Conservation (phyloP, 2,113 vertebrate genomes). For the Hucho hucho region DNA sequence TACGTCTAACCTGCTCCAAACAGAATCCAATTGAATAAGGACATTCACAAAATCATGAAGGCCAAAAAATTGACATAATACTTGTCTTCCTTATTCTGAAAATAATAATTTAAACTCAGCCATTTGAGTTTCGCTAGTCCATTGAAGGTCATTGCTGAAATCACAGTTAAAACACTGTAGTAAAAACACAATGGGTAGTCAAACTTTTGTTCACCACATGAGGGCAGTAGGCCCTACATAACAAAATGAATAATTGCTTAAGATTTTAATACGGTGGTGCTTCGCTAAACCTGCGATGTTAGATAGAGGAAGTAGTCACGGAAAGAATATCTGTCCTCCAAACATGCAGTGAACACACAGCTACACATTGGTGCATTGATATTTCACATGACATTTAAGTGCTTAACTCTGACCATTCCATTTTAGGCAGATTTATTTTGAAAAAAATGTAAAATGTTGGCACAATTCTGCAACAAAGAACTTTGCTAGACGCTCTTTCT, state of each 20-base stretch:
- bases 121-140: too few species aligned
- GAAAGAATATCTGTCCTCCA: conserved; percentile 6
- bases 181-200: conserved; percentile 19
- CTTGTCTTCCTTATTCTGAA: too few species aligned
- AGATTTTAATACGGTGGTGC: too few species aligned
- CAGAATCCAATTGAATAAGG: too few species aligned
- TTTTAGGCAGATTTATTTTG: not conserved
- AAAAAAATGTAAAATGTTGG: conserved; percentile 10
- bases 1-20: too few species aligned
- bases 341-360: conserved; percentile 10
- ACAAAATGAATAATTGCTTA: too few species aligned
- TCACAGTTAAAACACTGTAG: conserved; percentile 74
- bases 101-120: too few species aligned
- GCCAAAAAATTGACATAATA: too few species aligned
- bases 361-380: not conserved
- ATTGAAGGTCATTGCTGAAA: not conserved
- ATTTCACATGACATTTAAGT: not conserved
- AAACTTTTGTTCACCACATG: too few species aligned
- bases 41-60: too few species aligned
- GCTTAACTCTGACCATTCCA: not conserved
- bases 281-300: not conserved
- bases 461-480: conserved; percentile 30
- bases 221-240: too few species aligned
- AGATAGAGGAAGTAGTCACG: not conserved
- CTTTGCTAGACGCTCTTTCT: too few species aligned